Evolutionary conservation across 2,113 vertebrate species (phyloP).

Genomic region (Steatornis caripensis): DNA sequence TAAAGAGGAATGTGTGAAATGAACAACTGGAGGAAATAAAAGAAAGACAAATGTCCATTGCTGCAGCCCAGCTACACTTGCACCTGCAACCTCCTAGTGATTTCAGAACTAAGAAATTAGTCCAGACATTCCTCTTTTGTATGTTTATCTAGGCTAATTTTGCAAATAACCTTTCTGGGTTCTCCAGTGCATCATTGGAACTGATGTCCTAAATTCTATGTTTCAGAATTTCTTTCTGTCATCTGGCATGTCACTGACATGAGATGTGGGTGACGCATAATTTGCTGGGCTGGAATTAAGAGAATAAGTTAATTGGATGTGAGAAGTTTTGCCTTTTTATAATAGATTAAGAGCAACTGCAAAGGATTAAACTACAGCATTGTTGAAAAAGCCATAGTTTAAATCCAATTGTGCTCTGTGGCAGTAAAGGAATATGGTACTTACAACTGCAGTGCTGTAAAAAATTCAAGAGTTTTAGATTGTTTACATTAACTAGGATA

Average conservation of each 20-base stretch:
- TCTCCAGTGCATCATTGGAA: background rate
- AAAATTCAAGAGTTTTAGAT: background rate
- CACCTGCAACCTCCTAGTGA: background rate
- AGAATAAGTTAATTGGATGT: background rate
- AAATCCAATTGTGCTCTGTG: background rate
- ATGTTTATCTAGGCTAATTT: background rate
- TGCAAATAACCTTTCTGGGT: background rate
- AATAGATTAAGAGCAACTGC: background rate
- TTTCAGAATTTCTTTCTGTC: background rate
- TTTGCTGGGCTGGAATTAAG: background rate
- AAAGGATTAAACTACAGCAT: background rate
- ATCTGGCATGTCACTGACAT: background rate
- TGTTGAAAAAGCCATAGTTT: background rate
- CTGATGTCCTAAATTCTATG: background rate
- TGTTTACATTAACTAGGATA: background rate
- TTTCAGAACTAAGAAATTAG: background rate
- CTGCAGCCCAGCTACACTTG: background rate
- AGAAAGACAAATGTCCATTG: background rate
- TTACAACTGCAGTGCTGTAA: background rate
- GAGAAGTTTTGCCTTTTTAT: background rate
- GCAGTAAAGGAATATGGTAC: background rate
- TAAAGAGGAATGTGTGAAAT: background rate
- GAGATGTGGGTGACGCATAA: background rate
- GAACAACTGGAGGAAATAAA: background rate
- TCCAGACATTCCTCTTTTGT: background rate